Base-by-base conservation (phyloP, 2,797 vertebrate genomes). In the Furcifer pardalis region DNA sequence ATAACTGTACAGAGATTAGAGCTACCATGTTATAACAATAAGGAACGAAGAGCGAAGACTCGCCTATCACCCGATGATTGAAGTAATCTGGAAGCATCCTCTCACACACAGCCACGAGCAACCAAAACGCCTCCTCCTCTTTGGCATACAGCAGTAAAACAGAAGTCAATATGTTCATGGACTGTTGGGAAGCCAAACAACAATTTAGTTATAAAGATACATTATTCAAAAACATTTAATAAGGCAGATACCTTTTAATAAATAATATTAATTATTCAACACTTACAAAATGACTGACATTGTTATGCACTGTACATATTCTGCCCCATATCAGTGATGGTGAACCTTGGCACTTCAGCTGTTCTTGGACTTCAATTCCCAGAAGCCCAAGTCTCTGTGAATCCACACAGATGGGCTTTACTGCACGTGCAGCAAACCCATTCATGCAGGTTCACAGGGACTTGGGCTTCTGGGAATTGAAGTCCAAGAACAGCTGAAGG, bases 71-170 rank as follows among this genome's bases (percentile, higher is more conserved):
- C 32, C 98, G 95, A 92, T 96, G 97, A 94, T 98, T 99, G 94
- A 99, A 99, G 92, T 99, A 99, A 93, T 99, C 98, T 0, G 98
- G 98, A 87, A 99, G 96, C 98, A 99, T 99, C 92, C 97, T 94
- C 94, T 99, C 98, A 88, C 98, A 99, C 79, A 99, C 97, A 0
- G 98, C 97, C 65, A 98, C 98, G 92, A 99, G 96, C 91, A 99
- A 93, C 98, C 98, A 99, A 94, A 99, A 99, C 2, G 98, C 98
- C 82, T 98, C 98, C 89, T 99, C 98, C 86, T 99, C 98, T 94
- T 97, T 97, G 82, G 97, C 96, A 3, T 99, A 99, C 1, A 99
- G 95, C 91, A 99, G 95, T 94, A 99, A 91, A 90, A 98, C 98
- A 0, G 98, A 99, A 2, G 98, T 97, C 94, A 99, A 93, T 94